Evolutionary conservation across 2,797 vertebrate species (phyloP).

Genomic region (Melanotaenia trifasciata): DNA sequence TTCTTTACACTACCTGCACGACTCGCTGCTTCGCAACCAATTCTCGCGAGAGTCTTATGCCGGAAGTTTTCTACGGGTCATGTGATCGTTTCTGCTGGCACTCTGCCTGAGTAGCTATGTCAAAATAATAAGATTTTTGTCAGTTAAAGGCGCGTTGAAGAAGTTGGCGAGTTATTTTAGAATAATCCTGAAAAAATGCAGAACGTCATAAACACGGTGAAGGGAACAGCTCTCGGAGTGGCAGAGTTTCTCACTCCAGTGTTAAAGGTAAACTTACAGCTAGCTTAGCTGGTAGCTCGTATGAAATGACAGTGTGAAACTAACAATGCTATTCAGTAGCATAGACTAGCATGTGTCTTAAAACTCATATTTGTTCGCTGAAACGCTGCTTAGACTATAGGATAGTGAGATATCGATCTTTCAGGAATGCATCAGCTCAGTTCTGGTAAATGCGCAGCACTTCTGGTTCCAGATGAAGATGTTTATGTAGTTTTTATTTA

Average conservation of each 20-base stretch:
- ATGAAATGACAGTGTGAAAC: not conserved
- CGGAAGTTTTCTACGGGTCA: constrained; percentile 58
- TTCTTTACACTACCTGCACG: not conserved
- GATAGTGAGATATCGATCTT: not conserved
- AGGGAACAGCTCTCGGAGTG: constrained; percentile 93
- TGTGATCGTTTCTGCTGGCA: constrained; percentile 54
- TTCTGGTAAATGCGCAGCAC: not conserved
- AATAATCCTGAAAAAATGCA: constrained; percentile 83
- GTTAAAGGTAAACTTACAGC: constrained; percentile 86
- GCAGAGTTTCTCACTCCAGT: constrained; percentile 94
- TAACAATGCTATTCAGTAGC: not conserved
- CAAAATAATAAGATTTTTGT: constrained; percentile 13
- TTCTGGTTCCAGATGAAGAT: not conserved
- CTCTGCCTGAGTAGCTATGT: constrained; percentile 39
- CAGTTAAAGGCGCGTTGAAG: not conserved
- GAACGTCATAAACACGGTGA: constrained; percentile 94
- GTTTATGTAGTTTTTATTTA: not conserved
- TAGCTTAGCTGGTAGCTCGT: constrained; percentile 38
- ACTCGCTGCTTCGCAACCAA: not conserved
- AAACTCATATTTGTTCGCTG: rapidly evolving
- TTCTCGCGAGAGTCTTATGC: constrained; percentile 42
- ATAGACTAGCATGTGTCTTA: no score
- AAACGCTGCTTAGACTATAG: not conserved
- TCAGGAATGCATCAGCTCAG: not conserved
- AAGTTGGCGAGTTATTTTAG: rapidly evolving